Percentiles rank a stretch among this genome's conserved stretches.
These are phyloP conservation scores for Laspeyria flexula DNA, from an alignment of 2,888 invertebrate genomes.

Conservation along the genomic window DNA sequence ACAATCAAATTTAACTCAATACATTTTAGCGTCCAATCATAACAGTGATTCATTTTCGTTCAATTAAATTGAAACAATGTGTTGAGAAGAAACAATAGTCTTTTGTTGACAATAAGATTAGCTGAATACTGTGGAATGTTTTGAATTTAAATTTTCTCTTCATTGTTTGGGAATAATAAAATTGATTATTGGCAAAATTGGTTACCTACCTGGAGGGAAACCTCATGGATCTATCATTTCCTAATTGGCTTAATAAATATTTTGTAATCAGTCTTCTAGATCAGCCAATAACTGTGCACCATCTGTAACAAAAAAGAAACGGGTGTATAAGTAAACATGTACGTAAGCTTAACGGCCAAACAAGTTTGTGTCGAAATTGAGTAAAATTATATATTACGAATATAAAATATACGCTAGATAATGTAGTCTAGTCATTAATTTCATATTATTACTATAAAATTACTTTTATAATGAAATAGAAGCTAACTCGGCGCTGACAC, in stretches of 20 bases:
- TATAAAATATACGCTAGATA: slow-evolving; percentile 46
- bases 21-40: slow-evolving; percentile 80
- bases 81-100: slow-evolving; percentile 80
- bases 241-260: slow-evolving; percentile 67
- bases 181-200: slow-evolving; percentile 46
- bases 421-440: slow-evolving; percentile 55
- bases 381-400: slow-evolving; percentile 58
- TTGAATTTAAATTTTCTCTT: slow-evolving; percentile 80
- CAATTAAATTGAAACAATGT: slow-evolving; percentile 82
- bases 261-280: slow-evolving; percentile 77
- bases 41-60: slow-evolving; percentile 82
- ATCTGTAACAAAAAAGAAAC: slow-evolving; percentile 74
- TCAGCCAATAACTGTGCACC: slow-evolving; percentile 67
- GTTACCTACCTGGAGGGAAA: slow-evolving; percentile 70
- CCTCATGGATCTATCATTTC: slow-evolving; percentile 75
- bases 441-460: slow-evolving; percentile 64
- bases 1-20: slow-evolving; percentile 81
- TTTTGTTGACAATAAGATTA: slow-evolving; percentile 83
- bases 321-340: slow-evolving; percentile 40
- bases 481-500: slow-evolving; percentile 44
- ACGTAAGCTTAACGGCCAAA: slow-evolving; percentile 46
- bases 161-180: slow-evolving; percentile 76
- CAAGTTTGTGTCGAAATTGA: slow-evolving; percentile 51
- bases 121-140: slow-evolving; percentile 84
- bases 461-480: slow-evolving; percentile 68